Evolutionary conservation across 2,113 vertebrate genomes (phyloP).

Genomic region (Peucedramus taeniatus): DNA sequence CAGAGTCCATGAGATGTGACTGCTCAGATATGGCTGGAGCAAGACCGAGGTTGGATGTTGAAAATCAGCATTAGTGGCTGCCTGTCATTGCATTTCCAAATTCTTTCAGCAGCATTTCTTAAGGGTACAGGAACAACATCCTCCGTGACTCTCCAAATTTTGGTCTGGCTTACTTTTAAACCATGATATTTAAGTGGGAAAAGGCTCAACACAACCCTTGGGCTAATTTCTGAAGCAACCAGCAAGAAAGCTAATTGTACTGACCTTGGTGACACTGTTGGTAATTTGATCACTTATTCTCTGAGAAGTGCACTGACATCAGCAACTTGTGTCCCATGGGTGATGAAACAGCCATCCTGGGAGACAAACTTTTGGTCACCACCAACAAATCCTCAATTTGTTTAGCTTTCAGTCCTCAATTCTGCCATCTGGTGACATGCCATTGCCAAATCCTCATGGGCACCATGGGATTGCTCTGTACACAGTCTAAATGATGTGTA

Average conservation of each 20-base stretch:
- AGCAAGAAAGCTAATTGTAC: neutral
- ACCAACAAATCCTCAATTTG: neutral
- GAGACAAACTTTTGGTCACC: neutral
- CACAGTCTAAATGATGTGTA: neutral
- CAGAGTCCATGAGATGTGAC: neutral
- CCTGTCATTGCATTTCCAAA: neutral
- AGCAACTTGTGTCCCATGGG: neutral
- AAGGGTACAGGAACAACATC: neutral
- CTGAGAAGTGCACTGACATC: neutral
- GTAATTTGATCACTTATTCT: neutral
- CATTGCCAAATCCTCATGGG: neutral
- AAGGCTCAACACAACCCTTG: neutral
- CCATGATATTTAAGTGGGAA: neutral
- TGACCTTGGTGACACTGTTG: neutral
- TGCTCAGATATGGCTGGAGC: neutral
- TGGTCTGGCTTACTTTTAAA: neutral
- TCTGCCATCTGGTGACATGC: neutral
- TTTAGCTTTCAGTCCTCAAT: neutral
- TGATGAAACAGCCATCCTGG: neutral
- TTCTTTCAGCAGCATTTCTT: neutral
- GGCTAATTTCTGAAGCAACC: constrained; percentile 8
- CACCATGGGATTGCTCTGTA: neutral
- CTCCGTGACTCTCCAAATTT: neutral
- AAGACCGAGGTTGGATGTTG: neutral
- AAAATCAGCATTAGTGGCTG: neutral